Conservation (phyloP, 2,113 vertebrate species). For the Myodes glareolus region DNA sequence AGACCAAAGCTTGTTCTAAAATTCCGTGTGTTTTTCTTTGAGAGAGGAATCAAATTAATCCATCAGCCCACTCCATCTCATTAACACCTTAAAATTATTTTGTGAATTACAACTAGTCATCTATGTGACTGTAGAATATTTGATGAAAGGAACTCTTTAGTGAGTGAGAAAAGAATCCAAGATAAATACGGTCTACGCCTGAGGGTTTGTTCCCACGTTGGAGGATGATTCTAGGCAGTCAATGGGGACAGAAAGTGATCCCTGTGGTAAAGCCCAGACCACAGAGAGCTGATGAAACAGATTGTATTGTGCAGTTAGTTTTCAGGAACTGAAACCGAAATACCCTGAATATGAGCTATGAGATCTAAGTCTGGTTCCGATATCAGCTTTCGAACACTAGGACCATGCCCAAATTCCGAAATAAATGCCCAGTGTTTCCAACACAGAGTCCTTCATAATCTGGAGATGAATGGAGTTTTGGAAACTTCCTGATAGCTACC, state of each 20-base stretch:
- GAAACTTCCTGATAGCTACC: slow-evolving; percentile 13
- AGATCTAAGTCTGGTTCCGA: neutral
- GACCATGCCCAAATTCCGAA: slow-evolving; percentile 2
- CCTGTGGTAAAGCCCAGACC: neutral
- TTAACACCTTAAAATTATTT: neutral
- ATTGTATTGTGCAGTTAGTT: neutral
- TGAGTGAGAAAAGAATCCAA: neutral
- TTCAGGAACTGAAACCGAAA: neutral
- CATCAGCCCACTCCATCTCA: neutral
- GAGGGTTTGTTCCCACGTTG: neutral
- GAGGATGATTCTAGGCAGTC: neutral
- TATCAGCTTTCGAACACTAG: neutral
- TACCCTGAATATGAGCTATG: neutral
- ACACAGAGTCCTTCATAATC: neutral
- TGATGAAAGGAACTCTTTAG: neutral
- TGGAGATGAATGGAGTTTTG: neutral
- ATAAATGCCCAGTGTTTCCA: neutral
- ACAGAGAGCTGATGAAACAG: neutral
- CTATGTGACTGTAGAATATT: neutral
- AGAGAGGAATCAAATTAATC: neutral
- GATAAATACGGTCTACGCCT: rapidly evolving
- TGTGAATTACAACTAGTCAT: neutral
- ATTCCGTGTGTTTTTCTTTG: neutral
- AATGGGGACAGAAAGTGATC: neutral
- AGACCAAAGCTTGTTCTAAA: neutral